phyloP scores from a whole-genome alignment of 2,113 vertebrate genomes.

The Neomonachus schauinslandi region DNA sequence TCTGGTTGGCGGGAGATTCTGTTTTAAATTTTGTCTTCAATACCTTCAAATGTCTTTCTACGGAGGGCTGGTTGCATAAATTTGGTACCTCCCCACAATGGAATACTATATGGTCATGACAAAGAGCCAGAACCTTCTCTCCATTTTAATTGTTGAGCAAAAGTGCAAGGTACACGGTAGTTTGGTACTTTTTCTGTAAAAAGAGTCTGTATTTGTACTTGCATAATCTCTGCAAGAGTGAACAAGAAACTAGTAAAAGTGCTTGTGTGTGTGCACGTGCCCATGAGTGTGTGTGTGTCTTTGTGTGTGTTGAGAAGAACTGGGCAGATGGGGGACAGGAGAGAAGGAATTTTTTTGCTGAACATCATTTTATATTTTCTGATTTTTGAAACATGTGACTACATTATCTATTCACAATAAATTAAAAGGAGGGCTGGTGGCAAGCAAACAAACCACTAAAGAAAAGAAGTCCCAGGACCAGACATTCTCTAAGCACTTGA shows the following conservation, averaged over 20 bases:
- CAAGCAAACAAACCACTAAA: not conserved
- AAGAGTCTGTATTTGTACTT: not conserved
- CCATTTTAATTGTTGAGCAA: not conserved
- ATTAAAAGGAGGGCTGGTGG: not conserved
- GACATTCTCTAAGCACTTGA: not conserved
- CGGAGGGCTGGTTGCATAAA: not conserved
- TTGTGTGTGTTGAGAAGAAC: not conserved
- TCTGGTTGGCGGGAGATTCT: not conserved
- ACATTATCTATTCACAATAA: not conserved
- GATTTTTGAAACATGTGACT: not conserved
- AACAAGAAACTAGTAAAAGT: not conserved
- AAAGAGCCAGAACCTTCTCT: not conserved
- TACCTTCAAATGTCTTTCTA: not conserved
- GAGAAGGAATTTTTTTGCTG: not conserved
- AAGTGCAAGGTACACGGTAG: not conserved
- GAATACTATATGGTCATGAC: not conserved
- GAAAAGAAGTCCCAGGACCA: not conserved
- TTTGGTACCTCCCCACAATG: not conserved
- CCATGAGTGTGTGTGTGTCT: fast-evolving
- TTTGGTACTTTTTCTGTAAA: not conserved
- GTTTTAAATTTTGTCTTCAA: not conserved
- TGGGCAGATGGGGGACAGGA: not conserved
- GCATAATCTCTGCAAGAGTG: not conserved
- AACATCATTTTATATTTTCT: not conserved
- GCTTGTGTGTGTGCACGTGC: no score